Evolutionary conservation across 2,888 invertebrate genomes (phyloP), one percentile per base, ranked within the genome.

Genomic region (Sesamia inferens): DNA sequence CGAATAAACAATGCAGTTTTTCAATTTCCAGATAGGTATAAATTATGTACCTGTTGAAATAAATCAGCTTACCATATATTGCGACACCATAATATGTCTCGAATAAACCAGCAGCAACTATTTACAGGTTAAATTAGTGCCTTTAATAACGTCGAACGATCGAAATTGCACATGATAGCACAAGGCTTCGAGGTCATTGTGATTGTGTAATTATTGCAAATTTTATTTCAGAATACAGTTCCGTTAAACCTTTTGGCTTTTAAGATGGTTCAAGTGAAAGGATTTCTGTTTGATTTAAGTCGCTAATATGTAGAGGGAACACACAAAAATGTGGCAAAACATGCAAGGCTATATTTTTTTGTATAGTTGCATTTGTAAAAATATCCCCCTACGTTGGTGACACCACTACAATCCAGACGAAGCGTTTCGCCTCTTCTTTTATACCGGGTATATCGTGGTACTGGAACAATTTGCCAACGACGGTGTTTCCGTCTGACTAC

Each of bases 211-310:
- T 74, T 63, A 69, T 78, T 84, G 66, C 76, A 75, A 47, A 78
- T 62, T 78, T 78, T 70, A 78, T 84, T 75, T 81, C 75, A 73
- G 4, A 58, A 58, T 66, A 77, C 68, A 76, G 72, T 59, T 76
- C 70, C 48, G 48, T 57, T 57, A 71, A 71, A 67, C 58, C 58
- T 76, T 79, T 74, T 55, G 64, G 39, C 48, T 58, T 74, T 69
- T 78, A 71, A 47, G 85, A 83, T 78, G 68, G 66, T 65, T 64
- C 39, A 31, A 81, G 82, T 79, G 86, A 84, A 83, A 84, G 83
- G 83, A 70, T 54, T 71, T 57, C 13, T 63, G 16, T 78, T 72
- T 58, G 63, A 59, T 62, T 73, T 54, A 24, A 66, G 61, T 48
- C 48, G 69, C 55, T 70, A 79, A 82, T 84, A 48, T 47, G 44